phyloP scores from a whole-genome alignment of 2,888 invertebrate species.

The Tinea semifulvella region DNA sequence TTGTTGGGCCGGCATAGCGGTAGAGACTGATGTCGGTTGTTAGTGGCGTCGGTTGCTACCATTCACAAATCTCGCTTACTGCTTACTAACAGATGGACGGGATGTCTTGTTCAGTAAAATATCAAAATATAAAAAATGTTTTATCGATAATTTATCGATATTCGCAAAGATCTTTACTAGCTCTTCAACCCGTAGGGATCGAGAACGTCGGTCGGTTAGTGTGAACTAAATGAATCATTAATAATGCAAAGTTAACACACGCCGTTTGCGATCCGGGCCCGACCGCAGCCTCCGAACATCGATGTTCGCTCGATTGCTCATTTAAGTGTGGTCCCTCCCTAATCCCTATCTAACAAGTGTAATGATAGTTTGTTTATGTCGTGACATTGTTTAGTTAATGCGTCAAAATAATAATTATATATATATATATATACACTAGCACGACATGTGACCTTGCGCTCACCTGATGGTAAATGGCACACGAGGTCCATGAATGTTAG shows the following conservation, averaged over 20 bases:
- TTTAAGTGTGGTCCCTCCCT: conserved; percentile 13
- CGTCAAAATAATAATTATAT: no score
- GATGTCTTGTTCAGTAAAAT: no score
- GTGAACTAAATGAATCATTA: conserved; percentile 68
- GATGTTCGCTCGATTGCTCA: conserved; percentile 36
- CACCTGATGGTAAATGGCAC: no score
- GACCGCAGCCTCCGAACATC: conserved; percentile 36
- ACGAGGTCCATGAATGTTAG: no score
- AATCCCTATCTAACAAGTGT: conserved; percentile 11
- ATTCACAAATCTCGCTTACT: no score
- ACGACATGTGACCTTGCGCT: no score
- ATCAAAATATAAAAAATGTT: no score
- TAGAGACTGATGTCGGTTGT: no score
- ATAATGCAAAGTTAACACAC: conserved; percentile 58
- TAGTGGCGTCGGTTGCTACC: no score
- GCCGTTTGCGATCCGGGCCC: conserved; percentile 28
- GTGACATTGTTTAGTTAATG: conserved; percentile 7
- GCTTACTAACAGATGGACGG: no score
- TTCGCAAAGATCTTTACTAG: conserved; percentile 28
- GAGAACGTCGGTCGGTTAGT: conserved; percentile 55
- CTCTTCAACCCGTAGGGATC: conserved; percentile 47
- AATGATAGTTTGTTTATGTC: conserved; percentile 1
- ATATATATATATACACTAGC: no score
- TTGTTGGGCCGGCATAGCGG: no score
- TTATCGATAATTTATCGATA: conserved; percentile 2